Base-by-base conservation (phyloP, 2,797 vertebrate genomes). In the Ibycter americanus region DNA sequence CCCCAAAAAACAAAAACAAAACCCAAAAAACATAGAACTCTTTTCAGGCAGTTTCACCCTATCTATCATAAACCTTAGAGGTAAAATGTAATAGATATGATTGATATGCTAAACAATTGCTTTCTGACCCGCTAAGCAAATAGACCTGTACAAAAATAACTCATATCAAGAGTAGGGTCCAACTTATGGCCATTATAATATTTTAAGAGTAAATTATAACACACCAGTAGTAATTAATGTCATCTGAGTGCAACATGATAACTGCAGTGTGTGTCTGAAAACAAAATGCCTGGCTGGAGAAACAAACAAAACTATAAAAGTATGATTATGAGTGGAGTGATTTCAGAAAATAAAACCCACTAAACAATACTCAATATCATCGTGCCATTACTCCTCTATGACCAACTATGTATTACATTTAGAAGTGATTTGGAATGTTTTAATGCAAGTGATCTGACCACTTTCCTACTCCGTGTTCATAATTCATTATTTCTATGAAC, bases 71-170 rank as follows among this genome's bases (percentile, higher is more conserved):
- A 95, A 86, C 4, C 21, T 86, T 59, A 66, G 19, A 61, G 29
- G 25, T 34, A 71, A 62, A 62, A 61, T 73, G 13, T 29, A 87
- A 31, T 23, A 68, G 22, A 15, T 58, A 83, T 72, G 44, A 93
- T 59, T 83, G 20, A 93, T 93, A 49, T 36, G 21, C 70, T 81
- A 91, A 92, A 84, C 21, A 90, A 74, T 58, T 88, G 8, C 4
- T 93, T 89, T 96, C 62, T 91, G 77, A 93, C 19, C 27, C 21
- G 92, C 23, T 85, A 40, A 82, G 34, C 8, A 87, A 90, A 77
- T 8, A 66, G 27, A 54, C 58, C 31, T 81, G 59, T 70, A 74
- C 23, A 54, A 95, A 80, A 95, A 79, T 65, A 76, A 79, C 70
- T 93, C 17, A 65, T 51, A 58, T 86, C 80, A 83, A 80, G 54